A percentile compares a stretch with the other conserved stretches of the same genome.
Evolutionary conservation across 2,113 vertebrate genomes (phyloP).

Genomic region (Amblyornis subalaris): DNA sequence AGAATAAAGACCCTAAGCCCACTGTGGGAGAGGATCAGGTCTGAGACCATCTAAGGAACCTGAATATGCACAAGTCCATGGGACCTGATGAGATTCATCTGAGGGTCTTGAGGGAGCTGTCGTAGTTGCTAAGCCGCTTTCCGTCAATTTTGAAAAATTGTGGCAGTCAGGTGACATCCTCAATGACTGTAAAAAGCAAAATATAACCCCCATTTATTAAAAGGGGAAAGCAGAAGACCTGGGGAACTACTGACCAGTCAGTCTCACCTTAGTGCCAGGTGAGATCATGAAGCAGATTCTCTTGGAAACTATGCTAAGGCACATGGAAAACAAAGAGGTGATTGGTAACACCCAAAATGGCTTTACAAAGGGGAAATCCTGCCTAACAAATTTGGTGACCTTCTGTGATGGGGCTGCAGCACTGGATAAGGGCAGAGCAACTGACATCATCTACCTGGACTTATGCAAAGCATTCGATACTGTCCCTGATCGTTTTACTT

Average conservation of each 20-base stretch:
- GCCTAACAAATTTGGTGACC: background rate
- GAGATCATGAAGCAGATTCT: background rate
- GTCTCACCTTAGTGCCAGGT: background rate
- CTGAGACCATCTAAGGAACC: background rate
- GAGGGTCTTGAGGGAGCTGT: no score
- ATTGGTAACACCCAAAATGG: background rate
- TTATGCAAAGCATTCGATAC: background rate
- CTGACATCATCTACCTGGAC: no score
- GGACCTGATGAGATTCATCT: background rate
- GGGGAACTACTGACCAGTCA: background rate
- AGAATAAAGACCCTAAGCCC: background rate
- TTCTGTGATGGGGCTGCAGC: background rate
- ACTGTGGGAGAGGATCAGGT: background rate
- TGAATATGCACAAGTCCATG: background rate
- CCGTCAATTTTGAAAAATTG: background rate
- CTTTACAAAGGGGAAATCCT: background rate
- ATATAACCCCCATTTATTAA: background rate
- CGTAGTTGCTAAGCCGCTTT: background rate
- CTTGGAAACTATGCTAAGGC: background rate
- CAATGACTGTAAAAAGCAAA: background rate
- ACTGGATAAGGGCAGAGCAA: background rate
- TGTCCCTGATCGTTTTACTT: background rate
- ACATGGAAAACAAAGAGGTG: rapidly evolving
- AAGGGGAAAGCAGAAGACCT: background rate
- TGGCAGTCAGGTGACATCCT: background rate